Base-by-base conservation (phyloP, 2,113 vertebrate species). In the Antechinus stuartii region DNA sequence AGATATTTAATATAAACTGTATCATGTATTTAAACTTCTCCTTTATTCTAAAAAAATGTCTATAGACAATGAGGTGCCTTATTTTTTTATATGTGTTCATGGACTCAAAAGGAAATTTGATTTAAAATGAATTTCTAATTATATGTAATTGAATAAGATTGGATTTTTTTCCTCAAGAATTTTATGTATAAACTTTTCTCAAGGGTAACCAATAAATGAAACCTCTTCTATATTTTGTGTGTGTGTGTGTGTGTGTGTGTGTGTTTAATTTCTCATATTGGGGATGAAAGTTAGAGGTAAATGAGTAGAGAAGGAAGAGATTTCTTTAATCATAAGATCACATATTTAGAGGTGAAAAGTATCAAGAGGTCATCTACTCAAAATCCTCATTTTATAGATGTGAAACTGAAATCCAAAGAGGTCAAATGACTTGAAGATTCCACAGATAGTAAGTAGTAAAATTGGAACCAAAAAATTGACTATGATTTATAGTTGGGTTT, bases 131-230 rank as follows among this genome's bases (percentile, higher is more conserved):
- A 97, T 97, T 97, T 98, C 98, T 98, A 98, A 98, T 96, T 98
- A 98, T 98, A 97, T 98, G 97, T 98, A 98, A 98, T 96, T 98
- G 98, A 98, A 98, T 96, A 98, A 97, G 98, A 98, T 98, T 98
- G 97, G 98, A 98, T 95, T 96, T 97, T 98, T 98, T 97, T 97
- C 96, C 98, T 96, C 97, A 98, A 97, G 98, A 98, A 98, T 98
- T 98, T 98, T 99, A 98, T 98, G 97, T 98, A 91, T 98, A 97
- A 98, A 95, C 96, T 96, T 98, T 98, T 98, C 98, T 97, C 98
- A 98, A 97, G 97, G 98, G 95, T 98, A 98, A 97, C 96, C 98
- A 98, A 98, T 98, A 98, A 99, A 98, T 98, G 97, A 98, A 98
- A 96, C 96, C 96, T 98, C 97, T 98, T 98, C 97, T 98, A 94